Evolutionary conservation across 2,888 invertebrate genomes (phyloP), one percentile per base, ranked within the genome.

Genomic region (Synanthedon myopaeformis): DNA sequence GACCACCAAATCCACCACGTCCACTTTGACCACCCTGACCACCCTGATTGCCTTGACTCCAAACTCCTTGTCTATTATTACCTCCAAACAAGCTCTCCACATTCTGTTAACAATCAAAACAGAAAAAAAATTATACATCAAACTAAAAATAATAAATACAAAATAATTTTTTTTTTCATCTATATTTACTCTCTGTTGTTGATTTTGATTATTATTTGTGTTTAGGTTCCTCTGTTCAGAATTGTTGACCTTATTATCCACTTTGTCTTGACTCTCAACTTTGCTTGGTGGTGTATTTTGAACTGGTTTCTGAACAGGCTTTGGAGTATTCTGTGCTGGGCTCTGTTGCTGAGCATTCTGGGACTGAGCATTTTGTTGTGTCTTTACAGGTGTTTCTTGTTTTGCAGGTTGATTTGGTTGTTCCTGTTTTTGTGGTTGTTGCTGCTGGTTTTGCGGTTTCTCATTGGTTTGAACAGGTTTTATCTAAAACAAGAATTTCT

Each of bases 241-340:
- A 61, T 64, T 64, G 14, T 62, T 57, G 56, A 70, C 65, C 54
- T 80, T 79, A 59, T 71, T 72, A 54, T 83, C 82, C 54, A 17
- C 2, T 11, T 49, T 49, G 49, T 49, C 23, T 49, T 52, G 52
- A 19, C 13, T 52, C 6, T 70, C 72, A 41, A 56, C 59, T 55
- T 76, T 77, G 0, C 61, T 45, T 49, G 65, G 50, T 23, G 57
- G 51, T 49, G 54, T 52, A 14, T 53, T 52, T n/a, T 56, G 55
- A 8, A 52, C 23, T 23, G 56, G 54, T 53, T 49, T 53, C 11
- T 57, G 54, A 17, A 50, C 14, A 17, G 55, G 52, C 52, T 58
- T 54, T 3, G 55, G 50, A 13, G 53, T 53, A 17, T 57, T 60
- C 41, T 54, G 66, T 8, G 52, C 54, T 10, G 56, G 58, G 56